Percentiles rank a stretch among this genome's conserved stretches.
Evolutionary conservation across 2,113 vertebrate genomes (phyloP).

Genomic region (Heptranchias perlo): DNA sequence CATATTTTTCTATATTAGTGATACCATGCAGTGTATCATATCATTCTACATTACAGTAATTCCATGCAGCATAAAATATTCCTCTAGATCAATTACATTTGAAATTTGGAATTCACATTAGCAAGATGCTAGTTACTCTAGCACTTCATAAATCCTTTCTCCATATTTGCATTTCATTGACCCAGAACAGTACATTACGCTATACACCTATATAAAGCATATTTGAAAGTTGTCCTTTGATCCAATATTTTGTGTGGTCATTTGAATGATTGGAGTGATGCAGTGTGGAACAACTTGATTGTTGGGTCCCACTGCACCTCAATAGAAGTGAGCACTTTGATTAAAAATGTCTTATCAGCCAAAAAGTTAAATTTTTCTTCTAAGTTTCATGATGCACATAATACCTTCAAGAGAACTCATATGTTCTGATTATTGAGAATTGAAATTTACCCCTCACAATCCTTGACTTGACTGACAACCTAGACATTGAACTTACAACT

Average conservation of each 20-base stretch:
- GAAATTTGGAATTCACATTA: neutral
- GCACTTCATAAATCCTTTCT: too few relatives aligned
- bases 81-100: too few relatives aligned
- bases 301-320: neutral
- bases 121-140: neutral
- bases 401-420: neutral
- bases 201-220: neutral
- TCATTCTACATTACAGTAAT: neutral
- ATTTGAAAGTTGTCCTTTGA: neutral
- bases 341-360: too few relatives aligned
- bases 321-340: neutral
- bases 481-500: too few relatives aligned
- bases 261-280: neutral
- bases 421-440: neutral
- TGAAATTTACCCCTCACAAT: neutral
- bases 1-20: neutral
- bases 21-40: neutral
- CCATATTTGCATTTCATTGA: neutral
- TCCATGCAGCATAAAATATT: neutral
- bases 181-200: neutral
- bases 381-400: neutral
- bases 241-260: neutral
- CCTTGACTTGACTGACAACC: too few relatives aligned
- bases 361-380: too few relatives aligned
- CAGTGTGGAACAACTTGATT: neutral